A percentile compares a stretch with the other conserved stretches of the same genome.
phyloP scores from a whole-genome alignment of 2,797 vertebrate species.

The Eospalax fontanierii region DNA sequence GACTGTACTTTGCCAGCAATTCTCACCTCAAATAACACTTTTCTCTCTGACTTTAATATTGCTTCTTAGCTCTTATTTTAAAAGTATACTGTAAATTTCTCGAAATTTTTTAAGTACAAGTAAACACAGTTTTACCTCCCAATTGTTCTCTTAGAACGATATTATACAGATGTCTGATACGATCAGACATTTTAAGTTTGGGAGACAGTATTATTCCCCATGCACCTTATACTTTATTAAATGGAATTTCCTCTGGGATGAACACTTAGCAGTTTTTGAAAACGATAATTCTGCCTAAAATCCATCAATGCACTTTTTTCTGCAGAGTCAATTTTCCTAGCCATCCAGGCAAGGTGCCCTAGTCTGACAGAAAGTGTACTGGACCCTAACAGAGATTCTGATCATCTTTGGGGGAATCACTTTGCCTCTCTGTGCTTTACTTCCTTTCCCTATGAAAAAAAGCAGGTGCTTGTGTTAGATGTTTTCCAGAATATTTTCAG shows the following conservation, averaged over 20 bases:
- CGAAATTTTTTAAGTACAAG: conserved; percentile 15
- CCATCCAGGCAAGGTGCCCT: not conserved
- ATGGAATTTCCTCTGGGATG: conserved; percentile 56
- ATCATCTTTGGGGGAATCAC: not conserved
- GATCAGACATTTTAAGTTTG: conserved; percentile 39
- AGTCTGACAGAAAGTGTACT: not conserved
- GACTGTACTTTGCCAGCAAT: conserved; percentile 47
- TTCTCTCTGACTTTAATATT: not conserved
- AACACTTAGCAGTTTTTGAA: conserved; percentile 50
- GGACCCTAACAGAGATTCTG: not conserved
- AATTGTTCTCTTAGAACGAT: conserved; percentile 26
- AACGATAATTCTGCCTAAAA: conserved; percentile 39
- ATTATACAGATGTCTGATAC: not conserved
- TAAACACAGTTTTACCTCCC: not conserved
- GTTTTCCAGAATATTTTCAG: conserved; percentile 16
- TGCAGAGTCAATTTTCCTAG: not conserved
- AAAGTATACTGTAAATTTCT: conserved; percentile 59
- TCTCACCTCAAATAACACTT: not conserved
- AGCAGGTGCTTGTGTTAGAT: not conserved
- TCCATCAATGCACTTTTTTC: conserved; percentile 15
- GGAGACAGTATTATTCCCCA: not conserved
- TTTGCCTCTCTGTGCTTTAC: not conserved
- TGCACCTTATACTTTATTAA: not conserved
- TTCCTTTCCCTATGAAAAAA: not conserved
- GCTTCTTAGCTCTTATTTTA: conserved; percentile 23